Evolutionary conservation across 2,113 vertebrate species (phyloP), one percentile per base, ranked within the genome.

Genomic region (Perca schrenkii): DNA sequence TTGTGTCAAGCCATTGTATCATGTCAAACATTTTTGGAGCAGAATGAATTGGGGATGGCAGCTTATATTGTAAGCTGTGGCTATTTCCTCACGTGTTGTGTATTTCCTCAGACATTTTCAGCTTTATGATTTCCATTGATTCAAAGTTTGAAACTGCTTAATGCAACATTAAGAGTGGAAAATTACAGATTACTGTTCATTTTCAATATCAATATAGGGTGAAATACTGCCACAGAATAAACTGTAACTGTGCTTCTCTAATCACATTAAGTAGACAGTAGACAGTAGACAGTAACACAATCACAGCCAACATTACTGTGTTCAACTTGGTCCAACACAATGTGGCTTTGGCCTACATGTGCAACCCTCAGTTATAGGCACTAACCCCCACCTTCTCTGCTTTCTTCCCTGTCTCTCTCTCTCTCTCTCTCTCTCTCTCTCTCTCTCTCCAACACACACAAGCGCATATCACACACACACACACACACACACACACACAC

Each of bases 291-390:
- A 47, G 46, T 36, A 65, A 54, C 53, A 67, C 34, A 56, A 3
- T 61, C 47, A 64, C 43, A 63, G 50, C 40, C 25, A 49, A 64
- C 49, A 65, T 74, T 21, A 68, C 53, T 72, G 56, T 57, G 62
- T 25, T 68, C 40, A 56, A 36, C 57, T 79, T 57, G 47, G 69
- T 49, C 58, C 53, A 73, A 47, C 68, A 62, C 60, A 62, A 82
- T 72, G 46, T 81, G 76, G 78, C 88, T 77, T 92, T 87, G 84
- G 74, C 79, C 86, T 80, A 74, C 82, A 88, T 80, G 62, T 80
- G 74, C 53, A 83, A 52, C 57, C 58, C 36, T 34, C 46, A 47
- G 36, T 77, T 64, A 76, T 66, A 15, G 65, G 36, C 74, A 76
- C 46, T 79, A 57, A 79, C 80, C 80, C 60, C 79, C 69, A 63